Evolutionary conservation across 1,140 invertebrate genomes (phyloP), one percentile per base, ranked within the genome.

Genomic region (Pentalonia nigronervosa): DNA sequence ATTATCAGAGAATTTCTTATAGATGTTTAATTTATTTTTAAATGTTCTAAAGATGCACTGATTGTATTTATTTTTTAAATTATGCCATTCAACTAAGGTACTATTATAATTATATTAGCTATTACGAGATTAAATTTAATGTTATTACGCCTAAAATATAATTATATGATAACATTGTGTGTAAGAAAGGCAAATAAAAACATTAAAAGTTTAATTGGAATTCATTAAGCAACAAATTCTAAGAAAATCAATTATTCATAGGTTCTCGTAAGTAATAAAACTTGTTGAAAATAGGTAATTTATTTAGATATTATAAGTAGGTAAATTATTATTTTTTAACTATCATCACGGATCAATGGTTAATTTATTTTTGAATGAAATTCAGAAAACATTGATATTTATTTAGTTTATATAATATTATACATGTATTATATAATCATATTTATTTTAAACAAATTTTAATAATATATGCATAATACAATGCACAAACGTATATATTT

Each of bases 61-160:
- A 76, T 76, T 76, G n/a, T 76, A 76, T 76, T 76, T 76, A 34
- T n/a, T 76, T 76, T 76, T n/a, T 76, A 76, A n/a, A 76, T n/a
- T n/a, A 76, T 76, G 30, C 60, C 60, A 76, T 76, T 76, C n/a
- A 76, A 76, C 30, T 14, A 34, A 76, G 4, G 14, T 34, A 76
- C 14, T 76, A n/a, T n/a, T 76, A 76, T 76, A n/a, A 76, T 76
- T 76, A n/a, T 76, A 76, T 76, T 76, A 76, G 60, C n/a, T 76
- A 67, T 76, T 76, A 76, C 30, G 11, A 76, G 60, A 76, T 76
- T n/a, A 76, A 76, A 76, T n/a, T 76, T n/a, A 76, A 76, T 76
- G 60, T 76, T 76, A 76, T 76, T n/a, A 76, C 11, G 60, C 30
- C 60, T 76, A 76, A 76, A 76, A 76, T n/a, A 76, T 76, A n/a